Evolutionary conservation across 2,113 vertebrate genomes (phyloP).

Genomic region (Reinhardtius hippoglossoides): DNA sequence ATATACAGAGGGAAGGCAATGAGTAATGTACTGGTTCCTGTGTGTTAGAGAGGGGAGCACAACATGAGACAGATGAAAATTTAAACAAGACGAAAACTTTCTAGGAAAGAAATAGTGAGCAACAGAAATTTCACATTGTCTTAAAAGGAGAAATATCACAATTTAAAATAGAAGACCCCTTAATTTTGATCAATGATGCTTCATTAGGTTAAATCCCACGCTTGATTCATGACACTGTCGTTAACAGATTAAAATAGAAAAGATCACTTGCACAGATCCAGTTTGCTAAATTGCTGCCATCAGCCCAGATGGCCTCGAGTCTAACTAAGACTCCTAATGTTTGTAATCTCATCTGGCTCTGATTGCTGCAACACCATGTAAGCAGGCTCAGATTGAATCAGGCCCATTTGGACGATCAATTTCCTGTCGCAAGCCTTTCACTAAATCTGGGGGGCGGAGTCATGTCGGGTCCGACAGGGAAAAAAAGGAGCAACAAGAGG

Average conservation of each 20-base stretch:
- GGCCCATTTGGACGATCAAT: constrained; percentile 59
- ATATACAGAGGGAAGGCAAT: constrained; percentile 35
- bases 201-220: neutral
- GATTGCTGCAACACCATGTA: constrained; percentile 60
- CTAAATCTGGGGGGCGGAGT: constrained; percentile 41
- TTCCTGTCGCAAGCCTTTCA: constrained; percentile 55
- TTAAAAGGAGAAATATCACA: neutral
- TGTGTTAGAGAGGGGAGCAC: neutral
- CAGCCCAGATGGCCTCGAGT: constrained; percentile 62
- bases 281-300: constrained; percentile 45
- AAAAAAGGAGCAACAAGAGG: neutral
- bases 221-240: constrained; percentile 32
- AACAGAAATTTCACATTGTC: neutral
- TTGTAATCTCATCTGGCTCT: constrained; percentile 66
- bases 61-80: constrained; percentile 6
- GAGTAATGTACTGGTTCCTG: constrained; percentile 20
- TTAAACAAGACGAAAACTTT: constrained; percentile 4
- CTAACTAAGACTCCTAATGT: constrained; percentile 41
- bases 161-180: neutral
- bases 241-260: constrained; percentile 28
- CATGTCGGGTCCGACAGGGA: neutral
- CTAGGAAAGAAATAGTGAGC: constrained; percentile 1
- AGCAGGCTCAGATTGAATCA: constrained; percentile 65
- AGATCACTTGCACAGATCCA: constrained; percentile 34
- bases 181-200: neutral